These are phyloP conservation scores for Danionella dracula DNA, from an alignment of 2,797 vertebrate genomes.

Conservation along the genomic window DNA sequence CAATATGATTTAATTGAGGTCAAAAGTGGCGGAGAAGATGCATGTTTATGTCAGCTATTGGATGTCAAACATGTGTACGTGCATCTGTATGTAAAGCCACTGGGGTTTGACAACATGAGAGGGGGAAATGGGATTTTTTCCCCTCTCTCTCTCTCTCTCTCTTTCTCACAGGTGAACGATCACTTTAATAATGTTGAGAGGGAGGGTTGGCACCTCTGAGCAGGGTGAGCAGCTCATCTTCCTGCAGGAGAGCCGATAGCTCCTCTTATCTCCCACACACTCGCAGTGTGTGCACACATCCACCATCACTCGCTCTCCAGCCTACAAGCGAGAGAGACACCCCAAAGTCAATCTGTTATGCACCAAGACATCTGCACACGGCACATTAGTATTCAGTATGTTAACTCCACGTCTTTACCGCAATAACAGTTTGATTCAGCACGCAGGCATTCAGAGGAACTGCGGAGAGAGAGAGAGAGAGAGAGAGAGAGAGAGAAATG, in stretches of 20 bases:
- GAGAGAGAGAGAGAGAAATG: conserved; percentile 1
- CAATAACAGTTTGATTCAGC: conserved; percentile 82
- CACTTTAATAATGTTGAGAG: conserved; percentile 20
- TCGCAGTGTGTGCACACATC: conserved; percentile 80
- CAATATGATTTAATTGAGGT: not conserved
- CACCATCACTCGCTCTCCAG: conserved; percentile 75
- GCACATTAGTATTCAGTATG: conserved; percentile 18
- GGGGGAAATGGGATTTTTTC: not conserved
- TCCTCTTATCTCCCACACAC: conserved; percentile 66
- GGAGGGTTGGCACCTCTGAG: conserved; percentile 64
- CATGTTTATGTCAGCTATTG: too few species aligned
- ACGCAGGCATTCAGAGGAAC: conserved; percentile 80
- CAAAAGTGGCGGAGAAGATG: too few species aligned
- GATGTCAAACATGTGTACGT: not conserved
- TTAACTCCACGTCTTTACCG: conserved; percentile 68
- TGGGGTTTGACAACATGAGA: not conserved
- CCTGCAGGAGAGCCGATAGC: conserved; percentile 77
- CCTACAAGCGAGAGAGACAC: conserved; percentile 61
- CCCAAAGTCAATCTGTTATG: conserved; percentile 18
- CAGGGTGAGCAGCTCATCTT: conserved; percentile 75
- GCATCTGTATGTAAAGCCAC: not conserved
- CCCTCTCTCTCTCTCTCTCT: too few species aligned
- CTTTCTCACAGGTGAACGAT: not conserved
- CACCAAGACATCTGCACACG: not conserved
- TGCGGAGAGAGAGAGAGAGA: conserved; percentile 54